A percentile compares a stretch with the other conserved stretches of the same genome.
Evolutionary conservation across 2,888 invertebrate genomes (phyloP).

Genomic region (Abrostola tripartita): DNA sequence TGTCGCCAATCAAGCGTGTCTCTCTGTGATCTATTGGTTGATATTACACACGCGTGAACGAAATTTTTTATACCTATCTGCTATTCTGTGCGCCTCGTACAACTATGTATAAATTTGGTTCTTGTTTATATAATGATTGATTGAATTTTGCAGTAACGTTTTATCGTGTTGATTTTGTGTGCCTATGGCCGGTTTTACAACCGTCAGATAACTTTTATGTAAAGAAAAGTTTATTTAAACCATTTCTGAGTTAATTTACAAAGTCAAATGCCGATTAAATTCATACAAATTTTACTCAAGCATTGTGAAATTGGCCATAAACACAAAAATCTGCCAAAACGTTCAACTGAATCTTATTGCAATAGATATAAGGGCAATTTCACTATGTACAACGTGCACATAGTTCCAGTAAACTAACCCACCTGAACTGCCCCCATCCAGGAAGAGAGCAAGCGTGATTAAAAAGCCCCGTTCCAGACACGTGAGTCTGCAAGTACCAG

Average conservation of each 20-base stretch:
- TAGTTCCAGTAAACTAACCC: not conserved
- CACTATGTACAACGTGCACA: too few relatives aligned
- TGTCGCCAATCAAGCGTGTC: conserved; percentile 36
- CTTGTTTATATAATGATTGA: not conserved
- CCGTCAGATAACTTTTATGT: too few relatives aligned
- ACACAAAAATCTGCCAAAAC: too few relatives aligned
- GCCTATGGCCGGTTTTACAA: too few relatives aligned
- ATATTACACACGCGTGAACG: conserved; percentile 47
- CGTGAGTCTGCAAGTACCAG: conserved; percentile 45
- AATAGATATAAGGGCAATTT: too few relatives aligned
- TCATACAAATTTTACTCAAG: too few relatives aligned
- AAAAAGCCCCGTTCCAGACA: conserved; percentile 25
- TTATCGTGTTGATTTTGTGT: too few relatives aligned
- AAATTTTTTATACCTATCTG: conserved; percentile 18
- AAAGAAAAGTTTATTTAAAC: too few relatives aligned
- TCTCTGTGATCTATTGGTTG: conserved; percentile 37
- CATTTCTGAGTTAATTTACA: too few relatives aligned
- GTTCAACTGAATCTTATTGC: too few relatives aligned
- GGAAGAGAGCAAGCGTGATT: conserved; percentile 6
- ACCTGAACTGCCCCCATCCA: not conserved
- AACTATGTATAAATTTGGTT: not conserved
- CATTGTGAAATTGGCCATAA: too few relatives aligned
- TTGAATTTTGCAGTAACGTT: not conserved
- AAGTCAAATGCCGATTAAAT: too few relatives aligned
- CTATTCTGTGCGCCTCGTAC: conserved; percentile 8